These are phyloP conservation scores for Noctilio leporinus DNA, from an alignment of 2,113 vertebrate species.

Conservation along the genomic window DNA sequence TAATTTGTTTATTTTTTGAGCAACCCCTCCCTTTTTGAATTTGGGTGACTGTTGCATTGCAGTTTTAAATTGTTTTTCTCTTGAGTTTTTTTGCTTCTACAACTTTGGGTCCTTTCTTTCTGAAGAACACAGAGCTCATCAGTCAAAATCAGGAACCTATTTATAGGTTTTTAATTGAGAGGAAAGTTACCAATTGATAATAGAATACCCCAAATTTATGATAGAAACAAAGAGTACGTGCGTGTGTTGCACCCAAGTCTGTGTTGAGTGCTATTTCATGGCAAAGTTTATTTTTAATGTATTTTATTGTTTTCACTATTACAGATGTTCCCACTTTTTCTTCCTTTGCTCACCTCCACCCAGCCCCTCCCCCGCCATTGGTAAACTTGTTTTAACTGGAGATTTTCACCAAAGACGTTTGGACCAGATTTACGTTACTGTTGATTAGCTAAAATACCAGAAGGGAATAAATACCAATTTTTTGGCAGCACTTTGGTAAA, in stretches of 20 bases:
- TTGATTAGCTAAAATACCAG: constrained; percentile 70
- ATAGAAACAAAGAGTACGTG: constrained; percentile 63
- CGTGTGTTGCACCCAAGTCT: not conserved
- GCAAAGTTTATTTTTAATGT: constrained; percentile 17
- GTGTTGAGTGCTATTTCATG: constrained; percentile 67
- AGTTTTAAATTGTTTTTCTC: not conserved
- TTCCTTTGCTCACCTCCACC: too few relatives aligned
- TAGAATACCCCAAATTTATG: constrained; percentile 31
- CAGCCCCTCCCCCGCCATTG: not conserved
- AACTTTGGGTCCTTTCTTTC: not conserved
- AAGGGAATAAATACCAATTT: constrained; percentile 43
- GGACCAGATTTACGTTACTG: constrained; percentile 76
- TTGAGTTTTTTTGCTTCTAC: constrained; percentile 12
- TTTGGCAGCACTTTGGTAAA: constrained; percentile 56
- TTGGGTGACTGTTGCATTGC: not conserved
- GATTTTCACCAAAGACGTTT: constrained; percentile 56
- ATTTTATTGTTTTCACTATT: too few relatives aligned
- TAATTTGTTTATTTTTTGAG: constrained; percentile 23
- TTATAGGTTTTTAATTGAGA: not conserved
- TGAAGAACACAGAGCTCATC: not conserved
- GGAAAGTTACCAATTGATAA: constrained; percentile 14
- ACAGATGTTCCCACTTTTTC: too few relatives aligned
- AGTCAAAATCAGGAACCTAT: not conserved
- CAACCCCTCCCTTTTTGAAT: not conserved
- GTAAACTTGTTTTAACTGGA: constrained; percentile 52